These are phyloP conservation scores for Myotis pilosus DNA, from an alignment of 2,797 vertebrate genomes.

Conservation along the genomic window DNA sequence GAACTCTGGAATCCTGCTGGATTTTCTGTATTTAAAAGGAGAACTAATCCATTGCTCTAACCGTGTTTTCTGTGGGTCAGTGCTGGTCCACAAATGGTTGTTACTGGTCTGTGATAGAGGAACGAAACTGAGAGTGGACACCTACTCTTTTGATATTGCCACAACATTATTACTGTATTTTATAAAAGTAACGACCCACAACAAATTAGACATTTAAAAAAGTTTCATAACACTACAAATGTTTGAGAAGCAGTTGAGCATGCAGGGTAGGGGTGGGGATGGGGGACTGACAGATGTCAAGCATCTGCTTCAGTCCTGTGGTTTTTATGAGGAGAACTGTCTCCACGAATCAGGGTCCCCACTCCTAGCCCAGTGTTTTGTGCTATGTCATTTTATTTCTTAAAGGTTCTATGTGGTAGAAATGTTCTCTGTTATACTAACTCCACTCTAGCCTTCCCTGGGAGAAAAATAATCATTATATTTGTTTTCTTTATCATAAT, in stretches of 20 bases:
- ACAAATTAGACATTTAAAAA: not conserved
- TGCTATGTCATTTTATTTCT: not conserved
- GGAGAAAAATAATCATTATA: not conserved
- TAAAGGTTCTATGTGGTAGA: not conserved
- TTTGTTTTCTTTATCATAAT: not conserved
- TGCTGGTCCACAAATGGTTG: not conserved
- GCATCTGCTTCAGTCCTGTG: no score
- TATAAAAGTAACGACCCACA: not conserved
- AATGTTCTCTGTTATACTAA: not conserved
- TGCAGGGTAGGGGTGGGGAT: not conserved
- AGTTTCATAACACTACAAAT: no score
- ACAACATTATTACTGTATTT: not conserved
- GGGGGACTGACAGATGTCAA: not conserved
- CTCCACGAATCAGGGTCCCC: accelerated
- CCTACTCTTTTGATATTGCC: accelerated
- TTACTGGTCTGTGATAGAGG: not conserved
- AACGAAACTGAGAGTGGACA: not conserved
- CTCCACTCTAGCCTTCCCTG: not conserved
- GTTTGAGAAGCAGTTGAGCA: not conserved
- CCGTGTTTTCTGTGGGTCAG: accelerated
- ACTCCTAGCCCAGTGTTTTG: not conserved
- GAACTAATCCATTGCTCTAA: not conserved
- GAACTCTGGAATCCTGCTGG: not conserved
- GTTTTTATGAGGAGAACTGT: not conserved
- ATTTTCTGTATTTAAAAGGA: not conserved